Evolutionary conservation across 1,140 invertebrate species (phyloP), one percentile per base, ranked within the genome.

Genomic region (Chironomus striatipennis): DNA sequence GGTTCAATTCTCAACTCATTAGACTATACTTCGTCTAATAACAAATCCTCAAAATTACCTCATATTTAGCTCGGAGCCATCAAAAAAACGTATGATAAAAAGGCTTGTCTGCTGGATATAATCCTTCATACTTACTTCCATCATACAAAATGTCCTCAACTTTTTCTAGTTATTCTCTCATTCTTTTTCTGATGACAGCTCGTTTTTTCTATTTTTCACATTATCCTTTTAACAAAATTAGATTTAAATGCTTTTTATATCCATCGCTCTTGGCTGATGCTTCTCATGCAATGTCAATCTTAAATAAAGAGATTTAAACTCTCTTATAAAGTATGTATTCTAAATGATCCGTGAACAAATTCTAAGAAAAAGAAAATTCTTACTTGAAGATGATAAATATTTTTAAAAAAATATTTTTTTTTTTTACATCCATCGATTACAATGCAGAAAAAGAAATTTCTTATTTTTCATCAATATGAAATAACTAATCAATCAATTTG

Each of bases 401-500:
- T 57, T 57, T 12, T n/a, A n/a, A n/a, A n/a, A n/a, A n/a, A n/a
- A n/a, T n/a, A n/a, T 57, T 12, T n/a, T 57, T 57, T 57, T 5
- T n/a, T n/a, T 57, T 57, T 57, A n/a, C 12, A 15, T n/a, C 15
- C n/a, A 57, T 57, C n/a, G 12, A 57, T 57, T 57, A 57, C 47
- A 57, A 57, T 57, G n/a, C 24, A 34, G 24, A 57, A 12, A 57
- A 1, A 5, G 47, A 47, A 47, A 47, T 5, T 57, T 57, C 4
- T 57, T 47, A 3, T 15, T 47, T 47, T 47, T 15, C 43, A 47
- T 57, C n/a, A n/a, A n/a, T 57, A 57, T 57, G 47, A 57, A 57
- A 70, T 70, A 70, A 21, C 65, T 70, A 70, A 70, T 70, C 65
- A 70, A 70, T 70, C 65, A 70, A 70, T 70, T 70, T 70, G 65